Evolutionary conservation across 2,888 invertebrate species (phyloP).

Genomic region (Platycheirus albimanus): DNA sequence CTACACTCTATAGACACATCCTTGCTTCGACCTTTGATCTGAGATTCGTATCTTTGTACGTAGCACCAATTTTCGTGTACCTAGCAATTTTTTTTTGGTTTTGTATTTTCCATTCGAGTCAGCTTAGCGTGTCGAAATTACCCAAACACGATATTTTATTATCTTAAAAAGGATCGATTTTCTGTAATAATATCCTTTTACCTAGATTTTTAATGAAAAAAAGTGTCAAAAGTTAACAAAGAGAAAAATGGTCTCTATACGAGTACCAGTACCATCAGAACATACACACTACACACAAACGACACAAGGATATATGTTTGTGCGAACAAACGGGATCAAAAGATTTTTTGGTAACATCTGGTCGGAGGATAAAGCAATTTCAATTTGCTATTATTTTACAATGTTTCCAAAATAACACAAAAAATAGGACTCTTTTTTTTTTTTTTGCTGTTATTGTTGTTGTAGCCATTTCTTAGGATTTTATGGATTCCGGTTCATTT

Average conservation of each 20-base stretch:
- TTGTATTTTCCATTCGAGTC: constrained; percentile 71
- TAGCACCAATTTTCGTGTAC: constrained; percentile 28
- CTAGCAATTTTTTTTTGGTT: constrained; percentile 17
- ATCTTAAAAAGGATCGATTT: constrained; percentile 54
- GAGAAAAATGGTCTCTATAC: constrained; percentile 29
- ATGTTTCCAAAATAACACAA: constrained; percentile 51
- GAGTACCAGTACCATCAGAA: too few species aligned
- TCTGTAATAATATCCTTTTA: constrained; percentile 58
- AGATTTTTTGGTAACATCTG: constrained; percentile 67
- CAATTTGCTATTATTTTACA: constrained; percentile 70
- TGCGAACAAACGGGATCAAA: constrained; percentile 31
- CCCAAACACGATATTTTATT: constrained; percentile 69
- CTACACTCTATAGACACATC: too few species aligned
- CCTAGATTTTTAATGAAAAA: constrained; percentile 46
- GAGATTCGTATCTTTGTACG: constrained; percentile 22
- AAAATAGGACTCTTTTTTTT: constrained; percentile 9
- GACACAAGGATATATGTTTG: too few species aligned
- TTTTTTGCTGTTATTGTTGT: too few species aligned
- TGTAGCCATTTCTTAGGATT: neutral
- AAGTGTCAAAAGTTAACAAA: constrained; percentile 62
- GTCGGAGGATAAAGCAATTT: constrained; percentile 62
- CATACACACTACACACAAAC: constrained; percentile 22
- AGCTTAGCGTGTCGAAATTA: constrained; percentile 72
- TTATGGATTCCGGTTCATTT: neutral
- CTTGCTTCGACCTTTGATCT: constrained; percentile 56